Conservation (phyloP, 1,140 invertebrate species). For the Pentalonia nigronervosa region DNA sequence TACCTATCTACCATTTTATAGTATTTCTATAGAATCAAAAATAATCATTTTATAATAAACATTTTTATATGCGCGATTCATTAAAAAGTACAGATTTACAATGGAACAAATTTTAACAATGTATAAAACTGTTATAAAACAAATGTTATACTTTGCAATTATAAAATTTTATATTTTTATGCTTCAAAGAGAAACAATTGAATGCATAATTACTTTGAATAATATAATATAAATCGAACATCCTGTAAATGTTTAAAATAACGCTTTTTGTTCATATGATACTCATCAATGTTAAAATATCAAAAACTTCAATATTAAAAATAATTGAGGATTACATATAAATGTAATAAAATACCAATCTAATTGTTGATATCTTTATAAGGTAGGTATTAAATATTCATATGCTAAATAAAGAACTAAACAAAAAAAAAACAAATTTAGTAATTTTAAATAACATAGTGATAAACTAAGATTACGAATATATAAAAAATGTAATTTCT, state of each 20-base stretch:
- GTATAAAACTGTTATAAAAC: not conserved
- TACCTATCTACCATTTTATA: too few species aligned
- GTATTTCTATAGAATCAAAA: too few species aligned
- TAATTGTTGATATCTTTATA: too few species aligned
- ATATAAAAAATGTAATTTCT: not conserved
- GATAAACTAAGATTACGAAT: not conserved
- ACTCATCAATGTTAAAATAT: not conserved
- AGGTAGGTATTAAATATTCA: too few species aligned
- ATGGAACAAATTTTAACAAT: not conserved
- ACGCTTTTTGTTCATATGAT: not conserved
- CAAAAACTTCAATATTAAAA: too few species aligned
- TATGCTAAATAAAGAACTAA: not conserved
- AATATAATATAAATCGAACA: not conserved
- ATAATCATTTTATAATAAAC: not conserved
- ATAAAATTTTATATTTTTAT: not conserved
- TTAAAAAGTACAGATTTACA: not conserved
- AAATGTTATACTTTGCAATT: not conserved
- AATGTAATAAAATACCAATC: too few species aligned
- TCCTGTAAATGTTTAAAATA: not conserved
- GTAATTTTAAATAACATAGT: not conserved
- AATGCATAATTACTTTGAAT: not conserved
- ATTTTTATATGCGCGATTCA: not conserved
- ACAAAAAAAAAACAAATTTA: not conserved
- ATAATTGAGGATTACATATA: too few species aligned
- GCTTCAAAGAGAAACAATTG: not conserved